Conservation (phyloP, 2,797 vertebrate species). For the Cichlasoma orientale region DNA sequence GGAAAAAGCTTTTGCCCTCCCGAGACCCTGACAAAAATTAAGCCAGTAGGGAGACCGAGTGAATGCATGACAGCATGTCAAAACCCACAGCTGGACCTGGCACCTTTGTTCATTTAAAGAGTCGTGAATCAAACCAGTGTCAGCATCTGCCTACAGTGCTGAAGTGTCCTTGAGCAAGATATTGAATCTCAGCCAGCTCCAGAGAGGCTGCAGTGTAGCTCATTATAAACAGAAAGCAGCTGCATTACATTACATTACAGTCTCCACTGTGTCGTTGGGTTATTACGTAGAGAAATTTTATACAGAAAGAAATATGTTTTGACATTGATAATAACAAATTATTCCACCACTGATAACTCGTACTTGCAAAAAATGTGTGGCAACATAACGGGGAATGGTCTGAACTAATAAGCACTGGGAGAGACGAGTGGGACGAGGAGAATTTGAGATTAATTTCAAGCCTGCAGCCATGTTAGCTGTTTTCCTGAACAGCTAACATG, state of each 20-base stretch:
- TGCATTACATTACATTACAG: slow-evolving; percentile 1
- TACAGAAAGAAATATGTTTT: slow-evolving; percentile 15
- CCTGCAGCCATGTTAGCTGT: background rate
- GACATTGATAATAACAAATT: slow-evolving; percentile 33
- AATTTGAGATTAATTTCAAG: background rate
- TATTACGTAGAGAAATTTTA: slow-evolving; percentile 14
- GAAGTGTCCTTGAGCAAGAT: slow-evolving; percentile 44
- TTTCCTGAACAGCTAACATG: background rate
- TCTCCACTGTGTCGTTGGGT: slow-evolving; percentile 1
- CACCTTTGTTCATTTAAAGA: slow-evolving; percentile 11
- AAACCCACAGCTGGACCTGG: slow-evolving; percentile 3
- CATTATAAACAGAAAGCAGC: slow-evolving; percentile 8
- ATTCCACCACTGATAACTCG: slow-evolving; percentile 7
- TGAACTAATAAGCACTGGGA: slow-evolving; percentile 3
- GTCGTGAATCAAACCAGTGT: slow-evolving; percentile 19
- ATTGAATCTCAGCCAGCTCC: slow-evolving; percentile 10
- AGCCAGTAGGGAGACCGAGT: slow-evolving; percentile 4
- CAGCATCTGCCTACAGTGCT: slow-evolving; percentile 30
- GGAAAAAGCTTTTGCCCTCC: slow-evolving; percentile 8
- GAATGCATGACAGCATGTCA: slow-evolving; percentile 35
- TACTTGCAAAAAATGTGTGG: slow-evolving; percentile 3
- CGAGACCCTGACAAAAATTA: slow-evolving; percentile 31
- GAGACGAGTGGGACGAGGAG: background rate
- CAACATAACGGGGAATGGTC: background rate
- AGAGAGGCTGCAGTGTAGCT: background rate